These are phyloP conservation scores for Conger conger DNA, from an alignment of 2,113 vertebrate genomes.

Conservation along the genomic window DNA sequence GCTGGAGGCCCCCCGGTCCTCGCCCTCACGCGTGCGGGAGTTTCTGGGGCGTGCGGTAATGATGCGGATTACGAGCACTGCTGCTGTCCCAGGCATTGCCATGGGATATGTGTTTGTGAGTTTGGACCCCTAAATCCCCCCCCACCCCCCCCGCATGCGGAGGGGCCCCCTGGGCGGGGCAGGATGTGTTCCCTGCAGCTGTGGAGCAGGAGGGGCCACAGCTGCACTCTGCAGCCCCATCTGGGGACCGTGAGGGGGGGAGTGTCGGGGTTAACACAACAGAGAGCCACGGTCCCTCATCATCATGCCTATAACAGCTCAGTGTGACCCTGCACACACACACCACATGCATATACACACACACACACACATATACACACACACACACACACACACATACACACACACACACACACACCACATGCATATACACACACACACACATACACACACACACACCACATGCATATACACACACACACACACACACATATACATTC, in stretches of 20 bases:
- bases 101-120: conserved; percentile 26
- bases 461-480: too few relatives aligned
- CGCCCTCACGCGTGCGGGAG: too few relatives aligned
- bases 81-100: conserved; percentile 22
- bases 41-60: neutral
- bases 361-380: too few relatives aligned
- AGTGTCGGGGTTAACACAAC: conserved; percentile 45
- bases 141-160: too few relatives aligned
- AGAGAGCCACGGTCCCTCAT: conserved; percentile 39
- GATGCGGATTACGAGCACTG: conserved; percentile 12
- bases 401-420: too few relatives aligned
- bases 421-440: too few relatives aligned
- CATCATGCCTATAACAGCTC: conserved; percentile 54
- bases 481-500: too few relatives aligned
- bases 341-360: conserved; percentile 32
- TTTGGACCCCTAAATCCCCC: neutral
- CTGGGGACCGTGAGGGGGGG: conserved; percentile 22
- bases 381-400: too few relatives aligned
- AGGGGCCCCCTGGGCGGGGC: neutral
- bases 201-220: conserved; percentile 13
- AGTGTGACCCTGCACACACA: conserved; percentile 50
- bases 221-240: conserved; percentile 19
- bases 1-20: too few relatives aligned
- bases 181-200: conserved; percentile 1
- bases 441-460: too few relatives aligned